These are phyloP conservation scores for Vanessa atalanta DNA, from an alignment of 1,140 invertebrate species.

Conservation along the genomic window DNA sequence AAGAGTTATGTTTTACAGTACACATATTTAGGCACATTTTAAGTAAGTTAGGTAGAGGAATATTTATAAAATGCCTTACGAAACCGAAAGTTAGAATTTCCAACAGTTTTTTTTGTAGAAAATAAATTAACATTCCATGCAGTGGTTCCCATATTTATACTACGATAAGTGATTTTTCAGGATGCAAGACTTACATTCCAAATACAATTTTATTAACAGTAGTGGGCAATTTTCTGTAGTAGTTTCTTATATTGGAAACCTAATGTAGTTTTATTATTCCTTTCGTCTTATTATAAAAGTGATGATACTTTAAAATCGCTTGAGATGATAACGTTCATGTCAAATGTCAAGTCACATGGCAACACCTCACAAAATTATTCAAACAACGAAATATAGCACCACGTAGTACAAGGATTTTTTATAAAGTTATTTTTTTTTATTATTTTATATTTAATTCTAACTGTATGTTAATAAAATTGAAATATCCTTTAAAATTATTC, in stretches of 20 bases:
- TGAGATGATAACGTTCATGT: too few species aligned
- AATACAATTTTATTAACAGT: constrained; percentile 18
- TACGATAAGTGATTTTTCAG: constrained; percentile 13
- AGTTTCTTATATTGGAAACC: too few species aligned
- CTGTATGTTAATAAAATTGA: constrained; percentile 24
- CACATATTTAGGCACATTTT: not conserved
- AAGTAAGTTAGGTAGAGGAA: not conserved
- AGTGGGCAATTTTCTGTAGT: too few species aligned
- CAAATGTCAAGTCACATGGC: too few species aligned
- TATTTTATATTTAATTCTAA: not conserved
- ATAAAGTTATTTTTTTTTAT: not conserved
- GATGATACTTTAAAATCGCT: too few species aligned
- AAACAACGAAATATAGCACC: too few species aligned
- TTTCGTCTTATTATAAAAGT: too few species aligned
- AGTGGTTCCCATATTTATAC: constrained; percentile 26
- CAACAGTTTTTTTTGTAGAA: not conserved
- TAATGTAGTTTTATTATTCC: too few species aligned
- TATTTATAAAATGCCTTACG: not conserved
- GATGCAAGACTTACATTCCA: constrained; percentile 21
- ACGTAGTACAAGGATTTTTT: too few species aligned
- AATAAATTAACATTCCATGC: constrained; percentile 27
- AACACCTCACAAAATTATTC: too few species aligned
- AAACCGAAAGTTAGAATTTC: not conserved
- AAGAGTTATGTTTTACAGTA: too few species aligned
- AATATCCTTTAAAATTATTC: constrained; percentile 21